Conservation (phyloP, 37 sponge, comb jelly and placozoan genomes). For the Dysidea cf. avara region DNA sequence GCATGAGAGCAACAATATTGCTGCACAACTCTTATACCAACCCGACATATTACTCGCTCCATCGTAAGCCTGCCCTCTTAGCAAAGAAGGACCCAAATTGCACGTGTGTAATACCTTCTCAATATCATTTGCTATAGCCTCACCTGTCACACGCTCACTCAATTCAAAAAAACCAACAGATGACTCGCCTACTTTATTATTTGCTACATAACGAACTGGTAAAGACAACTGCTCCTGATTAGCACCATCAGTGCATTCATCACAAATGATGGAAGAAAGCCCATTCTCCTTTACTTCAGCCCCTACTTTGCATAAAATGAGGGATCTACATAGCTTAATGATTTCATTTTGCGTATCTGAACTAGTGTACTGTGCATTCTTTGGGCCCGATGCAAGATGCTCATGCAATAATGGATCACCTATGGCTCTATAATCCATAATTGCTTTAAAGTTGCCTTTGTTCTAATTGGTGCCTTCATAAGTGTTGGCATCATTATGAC, state of each 20-base stretch:
- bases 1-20: too few relatives aligned
- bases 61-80: constrained; percentile 55
- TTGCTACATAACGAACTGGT: constrained; percentile 12
- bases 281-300: constrained; percentile 10
- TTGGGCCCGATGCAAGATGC: constrained; percentile 11
- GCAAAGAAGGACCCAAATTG: constrained; percentile 19
- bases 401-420: constrained; percentile 21
- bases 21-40: constrained; percentile 25
- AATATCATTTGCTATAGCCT: constrained; percentile 36
- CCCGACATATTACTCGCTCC: too few relatives aligned
- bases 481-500: constrained; percentile 5
- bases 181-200: constrained; percentile 9
- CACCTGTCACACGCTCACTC: constrained; percentile 45
- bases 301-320: constrained; percentile 7
- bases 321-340: neutral
- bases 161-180: constrained; percentile 4
- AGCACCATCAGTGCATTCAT: constrained; percentile 11
- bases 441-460: constrained; percentile 32
- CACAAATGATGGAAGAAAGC: constrained; percentile 11
- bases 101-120: constrained; percentile 1
- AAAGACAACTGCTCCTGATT: constrained; percentile 19
- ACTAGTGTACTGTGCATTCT: constrained; percentile 14
- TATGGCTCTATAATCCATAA: constrained; percentile 17
- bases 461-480: neutral
- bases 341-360: constrained; percentile 16